phyloP scores from a whole-genome alignment of 2,113 vertebrate species.

The Cacatua alba region DNA sequence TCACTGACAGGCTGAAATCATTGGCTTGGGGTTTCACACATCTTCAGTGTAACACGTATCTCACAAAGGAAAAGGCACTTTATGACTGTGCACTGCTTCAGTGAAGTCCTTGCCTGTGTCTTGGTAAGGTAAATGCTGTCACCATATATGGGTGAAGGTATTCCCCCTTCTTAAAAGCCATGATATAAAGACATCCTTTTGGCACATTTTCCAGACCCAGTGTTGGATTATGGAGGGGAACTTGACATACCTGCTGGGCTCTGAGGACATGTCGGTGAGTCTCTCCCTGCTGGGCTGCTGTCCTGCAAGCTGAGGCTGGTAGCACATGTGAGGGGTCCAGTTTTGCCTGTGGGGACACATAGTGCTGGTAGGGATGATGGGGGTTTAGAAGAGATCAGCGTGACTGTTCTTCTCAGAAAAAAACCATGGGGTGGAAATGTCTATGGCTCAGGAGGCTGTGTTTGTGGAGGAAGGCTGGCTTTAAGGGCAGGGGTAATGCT shows the following conservation, averaged over 20 bases:
- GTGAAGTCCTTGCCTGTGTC: not conserved
- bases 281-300: accelerated
- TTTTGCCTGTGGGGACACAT: not conserved
- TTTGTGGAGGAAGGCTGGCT: not conserved
- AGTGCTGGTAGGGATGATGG: not conserved
- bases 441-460: not conserved
- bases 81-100: not conserved
- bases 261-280: not conserved
- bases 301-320: not conserved
- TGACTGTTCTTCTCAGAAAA: not conserved
- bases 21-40: not conserved
- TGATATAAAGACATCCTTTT: not conserved
- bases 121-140: not conserved
- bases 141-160: not conserved
- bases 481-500: not conserved
- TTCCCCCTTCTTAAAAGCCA: not conserved
- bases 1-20: not conserved
- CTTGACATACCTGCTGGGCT: not conserved
- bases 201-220: not conserved
- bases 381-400: not conserved
- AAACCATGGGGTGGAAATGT: not conserved
- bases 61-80: not conserved
- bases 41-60: not conserved
- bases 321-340: not conserved
- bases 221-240: slow-evolving; percentile 20